phyloP scores from a whole-genome alignment of 2,797 vertebrate species.

The Bradypodion ventrale region DNA sequence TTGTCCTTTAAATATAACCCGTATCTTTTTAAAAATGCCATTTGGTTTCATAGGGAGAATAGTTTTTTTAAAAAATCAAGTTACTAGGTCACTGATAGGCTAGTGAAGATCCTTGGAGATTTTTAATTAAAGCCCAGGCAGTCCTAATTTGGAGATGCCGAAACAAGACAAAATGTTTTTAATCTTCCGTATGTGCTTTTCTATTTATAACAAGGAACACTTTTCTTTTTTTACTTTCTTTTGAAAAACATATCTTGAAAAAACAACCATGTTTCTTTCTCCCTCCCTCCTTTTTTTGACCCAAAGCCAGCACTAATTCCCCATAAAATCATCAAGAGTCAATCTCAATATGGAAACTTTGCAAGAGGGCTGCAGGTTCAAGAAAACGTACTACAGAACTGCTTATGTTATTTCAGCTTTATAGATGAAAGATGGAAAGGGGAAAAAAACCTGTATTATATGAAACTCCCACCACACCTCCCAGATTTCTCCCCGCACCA shows the following conservation, averaged over 20 bases:
- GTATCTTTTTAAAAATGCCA: neutral
- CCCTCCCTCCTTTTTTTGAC: neutral
- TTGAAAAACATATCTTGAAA: neutral
- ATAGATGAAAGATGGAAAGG: neutral
- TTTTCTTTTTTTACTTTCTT: neutral
- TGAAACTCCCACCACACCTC: too few relatives aligned
- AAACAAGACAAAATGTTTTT: constrained; percentile 21
- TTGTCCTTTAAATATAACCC: neutral
- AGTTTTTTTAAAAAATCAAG: neutral
- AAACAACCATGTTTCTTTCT: neutral
- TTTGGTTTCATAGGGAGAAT: neutral
- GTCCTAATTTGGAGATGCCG: constrained; percentile 6
- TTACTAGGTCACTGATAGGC: neutral
- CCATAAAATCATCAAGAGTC: neutral
- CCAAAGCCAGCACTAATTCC: neutral
- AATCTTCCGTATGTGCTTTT: constrained; percentile 9
- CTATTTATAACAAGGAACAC: constrained; percentile 19
- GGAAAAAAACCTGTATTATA: too few relatives aligned
- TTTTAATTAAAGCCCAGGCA: constrained; percentile 6
- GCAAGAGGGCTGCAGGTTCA: neutral
- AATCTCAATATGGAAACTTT: neutral
- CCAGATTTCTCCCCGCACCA: too few relatives aligned
- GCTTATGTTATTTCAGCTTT: neutral
- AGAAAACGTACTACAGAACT: neutral
- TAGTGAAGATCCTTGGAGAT: neutral